These are phyloP conservation scores for Tipula vernalis DNA, from an alignment of 2,888 invertebrate genomes.

Conservation along the genomic window DNA sequence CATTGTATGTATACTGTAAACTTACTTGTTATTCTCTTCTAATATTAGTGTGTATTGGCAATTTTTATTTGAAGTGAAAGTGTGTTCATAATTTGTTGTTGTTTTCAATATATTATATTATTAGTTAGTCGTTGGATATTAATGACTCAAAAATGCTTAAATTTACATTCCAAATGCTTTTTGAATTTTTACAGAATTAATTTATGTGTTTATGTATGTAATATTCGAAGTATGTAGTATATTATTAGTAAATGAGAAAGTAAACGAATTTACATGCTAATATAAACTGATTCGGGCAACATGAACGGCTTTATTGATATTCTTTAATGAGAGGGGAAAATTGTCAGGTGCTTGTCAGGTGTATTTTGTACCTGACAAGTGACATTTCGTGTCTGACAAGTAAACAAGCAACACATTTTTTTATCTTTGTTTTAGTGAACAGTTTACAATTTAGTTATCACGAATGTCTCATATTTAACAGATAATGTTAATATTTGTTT, in stretches of 20 bases:
- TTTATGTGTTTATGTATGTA: background rate
- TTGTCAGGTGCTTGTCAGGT: too few relatives aligned
- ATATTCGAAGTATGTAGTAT: too few relatives aligned
- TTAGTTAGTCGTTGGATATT: background rate
- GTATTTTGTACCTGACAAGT: too few relatives aligned
- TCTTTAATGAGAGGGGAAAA: too few relatives aligned
- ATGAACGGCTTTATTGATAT: too few relatives aligned
- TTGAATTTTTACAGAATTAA: background rate
- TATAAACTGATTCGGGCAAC: background rate
- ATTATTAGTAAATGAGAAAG: background rate
- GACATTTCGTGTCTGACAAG: too few relatives aligned
- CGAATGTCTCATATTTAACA: too few relatives aligned
- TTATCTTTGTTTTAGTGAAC: too few relatives aligned
- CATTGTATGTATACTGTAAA: background rate
- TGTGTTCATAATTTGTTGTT: background rate
- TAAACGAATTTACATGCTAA: background rate
- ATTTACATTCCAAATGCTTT: background rate
- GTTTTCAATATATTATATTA: background rate
- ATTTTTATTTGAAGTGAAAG: background rate
- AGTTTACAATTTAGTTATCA: too few relatives aligned
- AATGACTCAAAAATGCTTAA: background rate
- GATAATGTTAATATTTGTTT: too few relatives aligned
- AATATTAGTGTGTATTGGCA: background rate
- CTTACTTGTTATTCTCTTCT: background rate
- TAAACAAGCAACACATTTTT: too few relatives aligned